phyloP scores from a whole-genome alignment of 2,797 vertebrate genomes.

The Rhinichthys osculus region DNA sequence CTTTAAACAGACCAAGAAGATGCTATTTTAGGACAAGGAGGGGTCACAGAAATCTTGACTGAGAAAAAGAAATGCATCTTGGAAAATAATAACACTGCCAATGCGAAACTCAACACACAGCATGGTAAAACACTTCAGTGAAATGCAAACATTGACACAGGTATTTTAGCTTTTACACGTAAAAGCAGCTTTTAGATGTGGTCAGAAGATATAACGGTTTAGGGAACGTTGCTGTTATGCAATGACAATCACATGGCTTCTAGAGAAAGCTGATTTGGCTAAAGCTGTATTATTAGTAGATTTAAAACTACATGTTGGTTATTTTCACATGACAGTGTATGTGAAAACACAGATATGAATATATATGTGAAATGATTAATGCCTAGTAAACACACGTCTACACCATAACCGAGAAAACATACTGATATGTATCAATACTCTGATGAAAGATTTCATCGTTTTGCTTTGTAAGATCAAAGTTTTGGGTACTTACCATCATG shows the following conservation, averaged over 20 bases:
- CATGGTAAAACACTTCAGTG: not conserved
- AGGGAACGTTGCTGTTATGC: not conserved
- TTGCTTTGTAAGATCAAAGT: not conserved
- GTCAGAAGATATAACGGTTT: not conserved
- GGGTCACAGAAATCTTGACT: not conserved
- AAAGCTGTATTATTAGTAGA: not conserved
- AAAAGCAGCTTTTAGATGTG: not conserved
- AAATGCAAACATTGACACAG: not conserved
- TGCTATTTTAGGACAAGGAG: not conserved
- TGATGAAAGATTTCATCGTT: not conserved
- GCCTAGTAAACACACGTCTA: not conserved
- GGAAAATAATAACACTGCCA: not conserved
- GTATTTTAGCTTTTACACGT: not conserved
- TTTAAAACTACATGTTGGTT: not conserved
- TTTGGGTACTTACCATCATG: constrained; percentile 57
- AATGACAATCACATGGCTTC: constrained; percentile 12
- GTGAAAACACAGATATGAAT: not conserved
- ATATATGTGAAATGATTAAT: not conserved
- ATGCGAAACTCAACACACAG: not conserved
- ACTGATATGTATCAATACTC: not conserved
- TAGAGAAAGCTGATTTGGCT: not conserved
- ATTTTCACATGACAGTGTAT: not conserved
- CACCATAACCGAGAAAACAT: not conserved
- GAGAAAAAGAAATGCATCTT: not conserved
- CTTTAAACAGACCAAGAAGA: not conserved